phyloP scores from a whole-genome alignment of 2,113 vertebrate genomes.

The Thunnus thynnus region DNA sequence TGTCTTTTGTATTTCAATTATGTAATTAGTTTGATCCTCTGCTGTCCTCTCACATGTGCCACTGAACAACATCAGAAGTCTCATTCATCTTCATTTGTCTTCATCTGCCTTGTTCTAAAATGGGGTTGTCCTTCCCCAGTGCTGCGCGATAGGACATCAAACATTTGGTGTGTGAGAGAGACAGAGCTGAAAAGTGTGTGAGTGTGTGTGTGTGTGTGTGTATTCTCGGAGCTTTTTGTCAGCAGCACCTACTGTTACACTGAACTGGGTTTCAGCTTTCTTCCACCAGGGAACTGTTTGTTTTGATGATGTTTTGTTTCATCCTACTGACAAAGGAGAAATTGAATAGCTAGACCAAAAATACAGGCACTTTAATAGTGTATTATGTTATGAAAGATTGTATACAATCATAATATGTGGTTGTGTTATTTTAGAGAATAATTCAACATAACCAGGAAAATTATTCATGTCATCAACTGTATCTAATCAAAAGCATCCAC shows the following conservation, averaged over 20 bases:
- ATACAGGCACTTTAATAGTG: neutral
- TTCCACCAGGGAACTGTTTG: neutral
- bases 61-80: slow-evolving; percentile 6
- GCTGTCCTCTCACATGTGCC: neutral
- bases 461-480: neutral
- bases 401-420: neutral
- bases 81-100: slow-evolving; percentile 43
- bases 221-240: slow-evolving; percentile 2
- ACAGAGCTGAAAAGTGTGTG: neutral
- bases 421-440: neutral
- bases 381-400: neutral
- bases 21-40: slow-evolving; percentile 34
- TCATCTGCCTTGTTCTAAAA: slow-evolving; percentile 8
- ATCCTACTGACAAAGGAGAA: slow-evolving; percentile 21
- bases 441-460: neutral
- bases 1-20: neutral
- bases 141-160: slow-evolving; percentile 27
- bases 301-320: slow-evolving; percentile 27
- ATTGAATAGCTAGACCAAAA: neutral
- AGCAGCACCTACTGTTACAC: neutral
- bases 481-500: neutral
- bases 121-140: slow-evolving; percentile 8
- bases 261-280: slow-evolving; percentile 14
- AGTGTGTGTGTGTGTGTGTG: neutral
- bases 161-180: slow-evolving; percentile 8